Conservation (phyloP, 1,140 invertebrate genomes). For the Aphaenogaster rudis region DNA sequence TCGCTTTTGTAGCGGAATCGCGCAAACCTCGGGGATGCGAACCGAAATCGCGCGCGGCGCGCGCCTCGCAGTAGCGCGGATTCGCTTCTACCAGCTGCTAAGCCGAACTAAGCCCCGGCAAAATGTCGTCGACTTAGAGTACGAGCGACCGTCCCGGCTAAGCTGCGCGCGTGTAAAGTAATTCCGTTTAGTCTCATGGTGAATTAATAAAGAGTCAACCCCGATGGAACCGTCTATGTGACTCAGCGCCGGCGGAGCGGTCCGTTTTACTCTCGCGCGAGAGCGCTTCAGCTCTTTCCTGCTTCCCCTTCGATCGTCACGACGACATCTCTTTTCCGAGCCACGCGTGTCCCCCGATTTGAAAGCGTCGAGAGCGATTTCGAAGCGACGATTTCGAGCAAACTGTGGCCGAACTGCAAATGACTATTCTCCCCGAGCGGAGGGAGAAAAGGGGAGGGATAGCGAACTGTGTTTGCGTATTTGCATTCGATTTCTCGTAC, state of each 20-base stretch:
- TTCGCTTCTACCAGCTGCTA: slow-evolving; percentile 62
- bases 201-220: slow-evolving; percentile 78
- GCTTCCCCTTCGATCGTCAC: too few species aligned
- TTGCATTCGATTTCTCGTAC: slow-evolving; percentile 80
- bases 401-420: slow-evolving; percentile 41
- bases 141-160: slow-evolving; percentile 45
- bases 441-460: slow-evolving; percentile 5
- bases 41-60: slow-evolving; percentile 53
- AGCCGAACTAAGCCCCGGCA: slow-evolving; percentile 52
- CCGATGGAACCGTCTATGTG: slow-evolving; percentile 49
- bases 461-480: slow-evolving; percentile 68
- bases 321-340: slow-evolving; percentile 13
- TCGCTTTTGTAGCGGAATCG: slow-evolving; percentile 33
- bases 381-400: slow-evolving; percentile 42
- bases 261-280: slow-evolving; percentile 25
- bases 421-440: slow-evolving; percentile 8
- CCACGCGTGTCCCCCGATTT: slow-evolving; percentile 29
- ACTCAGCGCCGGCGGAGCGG: slow-evolving; percentile 42
- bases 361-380: slow-evolving; percentile 23
- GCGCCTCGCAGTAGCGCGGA: slow-evolving; percentile 37
- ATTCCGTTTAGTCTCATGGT: slow-evolving; percentile 69
- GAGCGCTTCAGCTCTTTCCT: not conserved
- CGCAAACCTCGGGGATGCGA: not conserved
- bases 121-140: slow-evolving; percentile 54
- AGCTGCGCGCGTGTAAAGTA: slow-evolving; percentile 72